Evolutionary conservation across 2,113 vertebrate species (phyloP).

Genomic region (Pelmatolapia mariae): DNA sequence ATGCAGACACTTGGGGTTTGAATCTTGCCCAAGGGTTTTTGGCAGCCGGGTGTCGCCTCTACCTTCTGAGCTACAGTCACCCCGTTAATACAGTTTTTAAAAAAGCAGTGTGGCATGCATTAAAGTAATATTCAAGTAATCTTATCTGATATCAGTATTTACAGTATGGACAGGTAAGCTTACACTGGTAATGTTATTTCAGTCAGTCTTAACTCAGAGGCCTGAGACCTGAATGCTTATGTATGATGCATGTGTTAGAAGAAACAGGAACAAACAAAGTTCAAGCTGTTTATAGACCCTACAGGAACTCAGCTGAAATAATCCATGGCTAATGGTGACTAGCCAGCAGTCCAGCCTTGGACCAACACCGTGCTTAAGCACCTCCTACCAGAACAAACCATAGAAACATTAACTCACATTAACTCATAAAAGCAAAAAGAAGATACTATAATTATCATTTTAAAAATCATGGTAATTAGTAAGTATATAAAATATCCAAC

Average conservation of each 20-base stretch:
- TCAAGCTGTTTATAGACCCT: not conserved
- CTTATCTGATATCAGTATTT: not conserved
- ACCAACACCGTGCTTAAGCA: not conserved
- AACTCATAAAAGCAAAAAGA: not conserved
- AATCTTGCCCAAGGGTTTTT: not conserved
- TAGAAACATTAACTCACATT: not conserved
- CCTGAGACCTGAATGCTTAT: not conserved
- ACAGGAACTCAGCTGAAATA: not conserved
- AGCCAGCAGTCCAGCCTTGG: not conserved
- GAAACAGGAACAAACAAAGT: not conserved
- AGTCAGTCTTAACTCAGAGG: not conserved
- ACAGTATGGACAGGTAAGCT: not conserved
- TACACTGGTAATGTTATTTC: not conserved
- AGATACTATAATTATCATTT: not conserved
- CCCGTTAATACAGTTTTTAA: not conserved
- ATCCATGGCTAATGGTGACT: not conserved
- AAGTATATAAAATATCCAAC: not conserved
- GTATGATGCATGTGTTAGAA: not conserved
- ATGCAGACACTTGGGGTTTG: not conserved
- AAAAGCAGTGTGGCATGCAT: not conserved
- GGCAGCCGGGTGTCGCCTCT: not conserved
- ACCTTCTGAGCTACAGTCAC: not conserved
- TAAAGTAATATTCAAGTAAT: not conserved
- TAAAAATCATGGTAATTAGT: not conserved
- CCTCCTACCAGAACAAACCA: not conserved